Base-by-base conservation (phyloP, 2,113 vertebrate genomes). In the Tachysurus vachellii region DNA sequence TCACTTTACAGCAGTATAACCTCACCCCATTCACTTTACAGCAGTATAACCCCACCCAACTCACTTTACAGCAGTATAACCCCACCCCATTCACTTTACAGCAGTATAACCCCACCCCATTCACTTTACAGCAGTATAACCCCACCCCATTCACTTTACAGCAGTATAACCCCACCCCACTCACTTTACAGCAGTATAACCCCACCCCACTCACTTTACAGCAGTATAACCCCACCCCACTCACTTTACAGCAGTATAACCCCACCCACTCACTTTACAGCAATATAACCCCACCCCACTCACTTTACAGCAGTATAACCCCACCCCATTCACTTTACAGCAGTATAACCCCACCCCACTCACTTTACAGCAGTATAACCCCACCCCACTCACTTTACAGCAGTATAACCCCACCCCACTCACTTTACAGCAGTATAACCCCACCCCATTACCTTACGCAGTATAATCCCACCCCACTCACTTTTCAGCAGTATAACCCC, bases 1-100 rank as follows among this genome's bases (percentile, higher is more conserved):
- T 93, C 68, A 19, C 31, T 42, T 2, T 70, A 13, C 26, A 70
- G 36, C 68, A 36, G 36, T 36, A 70, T 36, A 70, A 70, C 31
- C 31, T 9, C 68, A 91, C 91, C 89, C 91, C 79, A 61, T 81
- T 80, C 19, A n/a, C 54, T 23, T 42, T 8, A 47, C 23, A 62
- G 36, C 21, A 61, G 31, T 28, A 44, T 9, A 44, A 21, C 36
- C 36, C 36, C 36, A 36, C 36, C 36, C 1, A 1, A 44, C 44
- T 73, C 7, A 73, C 8, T 44, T 73, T 44, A 73, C 6, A 44
- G 8, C 6, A 73, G 36, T 2, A 21, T 36, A 73, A 36, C 36
- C 3, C 28, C 66, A 68, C n/a, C 66, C n/a, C 66, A 16, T 68
- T 31, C 28, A 36, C 28, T 68, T 68, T 31, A 68, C n/a, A 61